Conservation (phyloP, 2,113 vertebrate species). For the Pionites leucogaster region DNA sequence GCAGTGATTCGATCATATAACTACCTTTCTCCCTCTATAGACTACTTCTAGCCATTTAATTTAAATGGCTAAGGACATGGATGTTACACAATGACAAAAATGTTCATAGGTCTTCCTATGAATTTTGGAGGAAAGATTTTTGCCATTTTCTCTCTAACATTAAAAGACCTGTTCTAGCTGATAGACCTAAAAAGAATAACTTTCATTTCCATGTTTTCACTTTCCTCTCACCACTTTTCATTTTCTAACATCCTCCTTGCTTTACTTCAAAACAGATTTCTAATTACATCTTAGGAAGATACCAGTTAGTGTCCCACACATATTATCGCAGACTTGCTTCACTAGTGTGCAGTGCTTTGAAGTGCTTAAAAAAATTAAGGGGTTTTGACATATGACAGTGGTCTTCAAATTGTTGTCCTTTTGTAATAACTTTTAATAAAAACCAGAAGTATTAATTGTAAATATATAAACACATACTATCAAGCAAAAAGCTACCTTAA, state of each 20-base stretch:
- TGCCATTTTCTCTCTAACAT: not conserved
- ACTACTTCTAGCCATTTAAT: not conserved
- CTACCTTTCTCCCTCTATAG: not conserved
- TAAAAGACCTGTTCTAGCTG: not conserved
- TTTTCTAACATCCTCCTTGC: not conserved
- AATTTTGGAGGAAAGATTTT: not conserved
- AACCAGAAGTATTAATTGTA: not conserved
- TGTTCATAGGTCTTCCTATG: not conserved
- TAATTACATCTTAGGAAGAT: not conserved
- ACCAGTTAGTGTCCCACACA: not conserved
- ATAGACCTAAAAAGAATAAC: not conserved
- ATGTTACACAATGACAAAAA: not conserved
- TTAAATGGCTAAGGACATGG: not conserved
- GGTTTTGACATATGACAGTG: not conserved
- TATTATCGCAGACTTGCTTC: not conserved
- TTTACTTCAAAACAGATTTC: not conserved
- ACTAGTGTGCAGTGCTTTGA: not conserved
- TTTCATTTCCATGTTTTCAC: not conserved
- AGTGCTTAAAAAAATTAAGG: not conserved
- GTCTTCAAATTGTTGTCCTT: not conserved
- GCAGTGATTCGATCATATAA: not conserved
- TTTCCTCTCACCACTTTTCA: not conserved
- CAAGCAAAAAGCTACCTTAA: not conserved
- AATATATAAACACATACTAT: not conserved
- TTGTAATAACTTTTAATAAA: not conserved